A percentile compares a stretch with the other conserved stretches of the same genome.
Conservation (phyloP, 1,140 invertebrate species). For the Holotrichia oblita region DNA sequence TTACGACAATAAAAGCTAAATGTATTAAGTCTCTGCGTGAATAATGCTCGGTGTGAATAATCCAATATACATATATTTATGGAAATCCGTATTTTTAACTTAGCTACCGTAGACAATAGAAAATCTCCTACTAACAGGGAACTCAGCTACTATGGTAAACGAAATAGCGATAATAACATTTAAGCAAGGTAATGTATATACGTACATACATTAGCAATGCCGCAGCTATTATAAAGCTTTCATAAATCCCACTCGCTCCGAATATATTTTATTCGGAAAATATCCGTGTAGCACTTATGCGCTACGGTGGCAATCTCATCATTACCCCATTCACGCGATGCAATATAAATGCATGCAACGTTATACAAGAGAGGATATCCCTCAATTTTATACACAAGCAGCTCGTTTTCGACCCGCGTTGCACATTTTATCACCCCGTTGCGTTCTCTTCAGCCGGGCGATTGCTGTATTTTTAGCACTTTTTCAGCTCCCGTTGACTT, state of each 20-base stretch:
- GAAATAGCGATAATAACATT: not conserved
- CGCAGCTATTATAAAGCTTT: not conserved
- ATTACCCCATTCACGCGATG: not conserved
- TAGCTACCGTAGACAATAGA: not conserved
- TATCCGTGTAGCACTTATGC: not conserved
- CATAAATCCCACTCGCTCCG: not conserved
- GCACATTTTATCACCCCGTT: not conserved
- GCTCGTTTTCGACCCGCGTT: not conserved
- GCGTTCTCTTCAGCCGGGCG: not conserved
- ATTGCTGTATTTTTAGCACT: not conserved
- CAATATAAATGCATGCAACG: conserved; percentile 29
- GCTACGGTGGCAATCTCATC: not conserved
- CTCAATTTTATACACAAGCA: not conserved
- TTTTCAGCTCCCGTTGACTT: not conserved
- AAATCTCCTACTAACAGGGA: not conserved
- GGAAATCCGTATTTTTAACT: not conserved
- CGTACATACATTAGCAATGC: not conserved
- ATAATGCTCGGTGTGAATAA: too few species aligned
- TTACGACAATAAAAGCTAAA: too few species aligned
- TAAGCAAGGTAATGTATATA: not conserved
- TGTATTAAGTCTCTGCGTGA: too few species aligned
- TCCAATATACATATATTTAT: not conserved
- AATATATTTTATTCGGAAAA: not conserved
- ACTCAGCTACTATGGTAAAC: not conserved
- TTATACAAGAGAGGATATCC: not conserved